Percentiles rank a stretch among this genome's conserved stretches.
phyloP scores from a whole-genome alignment of 2,888 invertebrate species.

The Tachina fera region DNA sequence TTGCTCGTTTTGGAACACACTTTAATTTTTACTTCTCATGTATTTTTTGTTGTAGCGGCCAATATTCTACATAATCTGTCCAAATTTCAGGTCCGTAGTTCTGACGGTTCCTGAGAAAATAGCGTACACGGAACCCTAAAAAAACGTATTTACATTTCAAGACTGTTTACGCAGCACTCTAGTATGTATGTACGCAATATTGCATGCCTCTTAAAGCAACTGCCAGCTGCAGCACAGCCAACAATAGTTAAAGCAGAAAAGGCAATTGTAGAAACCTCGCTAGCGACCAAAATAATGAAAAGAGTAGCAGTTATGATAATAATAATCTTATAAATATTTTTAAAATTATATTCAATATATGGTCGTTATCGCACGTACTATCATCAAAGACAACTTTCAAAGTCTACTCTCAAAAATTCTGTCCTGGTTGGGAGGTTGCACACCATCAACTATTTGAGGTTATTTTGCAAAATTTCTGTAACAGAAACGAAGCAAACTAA shows the following conservation, averaged over 20 bases:
- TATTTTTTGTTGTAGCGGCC: too few species aligned
- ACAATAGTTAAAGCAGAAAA: not conserved
- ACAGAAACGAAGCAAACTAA: conserved; percentile 1
- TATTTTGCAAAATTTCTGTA: conserved; percentile 37
- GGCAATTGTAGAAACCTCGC: conserved; percentile 2
- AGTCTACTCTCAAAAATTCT: conserved; percentile 49
- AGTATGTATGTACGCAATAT: too few species aligned
- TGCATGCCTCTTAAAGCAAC: too few species aligned
- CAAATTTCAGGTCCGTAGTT: too few species aligned
- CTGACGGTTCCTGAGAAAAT: too few species aligned
- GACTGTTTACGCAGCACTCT: too few species aligned
- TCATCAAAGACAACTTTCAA: conserved; percentile 25
- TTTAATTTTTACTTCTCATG: too few species aligned
- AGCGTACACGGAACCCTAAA: too few species aligned
- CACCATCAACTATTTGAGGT: conserved; percentile 60
- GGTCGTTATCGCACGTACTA: conserved; percentile 68
- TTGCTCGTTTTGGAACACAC: too few species aligned
- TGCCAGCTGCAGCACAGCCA: not conserved
- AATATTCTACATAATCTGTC: too few species aligned
- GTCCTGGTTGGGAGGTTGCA: conserved; percentile 37
- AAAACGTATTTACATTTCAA: too few species aligned
- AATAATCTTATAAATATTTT: conserved; percentile 1
- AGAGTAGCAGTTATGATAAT: not conserved
- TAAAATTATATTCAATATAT: conserved; percentile 49
- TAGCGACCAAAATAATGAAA: not conserved